Base-by-base conservation (phyloP, 2,113 vertebrate species). In the Sarotherodon lohbergeri region DNA sequence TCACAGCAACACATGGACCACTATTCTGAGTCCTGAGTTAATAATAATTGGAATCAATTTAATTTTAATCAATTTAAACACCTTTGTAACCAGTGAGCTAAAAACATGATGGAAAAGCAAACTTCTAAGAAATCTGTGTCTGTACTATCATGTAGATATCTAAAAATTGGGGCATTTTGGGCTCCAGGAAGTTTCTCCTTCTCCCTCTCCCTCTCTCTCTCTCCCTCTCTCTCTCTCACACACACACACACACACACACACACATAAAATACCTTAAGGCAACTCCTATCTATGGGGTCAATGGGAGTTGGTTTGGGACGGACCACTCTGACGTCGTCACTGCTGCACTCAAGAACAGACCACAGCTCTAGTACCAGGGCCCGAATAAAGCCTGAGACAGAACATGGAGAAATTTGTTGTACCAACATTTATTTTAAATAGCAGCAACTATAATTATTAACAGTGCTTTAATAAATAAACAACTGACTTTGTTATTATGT, bases 221-320 rank as follows among this genome's bases (percentile, higher is more conserved):
- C n/a, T 6, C 8, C 6, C 17, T 19, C 39, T 3, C 80, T 29
- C 89, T 61, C 8, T 0, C 46, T 2, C 43, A 6, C 11, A 32
- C 29, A 39, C 34, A 36, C 34, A 2, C 46, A 8, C 16, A 17
- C 36, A 3, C 24, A 32, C 57, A 10, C 59, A 61, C 59, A 63
- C 5, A 36, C 59, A 36, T 3, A 63, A 9, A 63, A 63, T 34
- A 63, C 59, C 59, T 63, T 63, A 34, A 63, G 96, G 94, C 98
- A 99, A 87, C 96, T 98, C 91, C 94, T 96, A 93, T 99, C 99
- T 85, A 98, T 98, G 82, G 98, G 97, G 83, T 99, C 98, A 96
- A 98, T 96, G 50, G 98, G 97, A 34, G 96, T 98, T 39, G 97
- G 93, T 90, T 92, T 97, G 13, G 98, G 98, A 36, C 97, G 95